Percentiles rank a stretch among this genome's conserved stretches.
phyloP scores from a whole-genome alignment of 2,888 invertebrate species.

The Dasysyrphus tricinctus region DNA sequence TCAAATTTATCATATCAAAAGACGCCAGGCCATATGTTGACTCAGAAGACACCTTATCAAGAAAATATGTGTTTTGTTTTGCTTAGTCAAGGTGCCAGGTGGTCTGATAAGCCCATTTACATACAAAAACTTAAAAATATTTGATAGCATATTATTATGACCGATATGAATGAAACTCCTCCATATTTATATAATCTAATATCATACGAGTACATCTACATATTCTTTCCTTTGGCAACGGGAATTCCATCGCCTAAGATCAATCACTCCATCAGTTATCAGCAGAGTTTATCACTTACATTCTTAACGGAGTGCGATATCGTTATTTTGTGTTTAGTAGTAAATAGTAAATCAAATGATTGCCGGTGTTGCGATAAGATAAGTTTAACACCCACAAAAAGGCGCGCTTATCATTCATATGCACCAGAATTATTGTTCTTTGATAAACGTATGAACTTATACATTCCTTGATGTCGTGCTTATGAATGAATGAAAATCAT shows the following conservation, averaged over 20 bases:
- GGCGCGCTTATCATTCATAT: too few species aligned
- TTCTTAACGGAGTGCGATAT: background rate
- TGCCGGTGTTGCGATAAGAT: conserved; percentile 55
- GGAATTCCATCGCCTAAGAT: conserved; percentile 33
- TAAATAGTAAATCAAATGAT: conserved; percentile 45
- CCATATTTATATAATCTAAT: too few species aligned
- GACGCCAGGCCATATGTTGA: conserved; percentile 28
- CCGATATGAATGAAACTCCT: conserved; percentile 36
- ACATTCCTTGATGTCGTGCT: background rate
- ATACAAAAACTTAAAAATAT: background rate
- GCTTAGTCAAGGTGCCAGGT: conserved; percentile 46
- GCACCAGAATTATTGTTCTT: conserved; percentile 14
- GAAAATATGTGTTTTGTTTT: background rate
- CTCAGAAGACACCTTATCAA: conserved; percentile 51
- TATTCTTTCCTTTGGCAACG: conserved; percentile 45
- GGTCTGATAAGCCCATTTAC: conserved; percentile 39
- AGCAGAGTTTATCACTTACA: background rate
- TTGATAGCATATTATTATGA: conserved; percentile 2
- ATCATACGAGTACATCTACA: too few species aligned
- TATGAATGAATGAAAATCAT: conserved; percentile 54
- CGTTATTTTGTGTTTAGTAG: background rate
- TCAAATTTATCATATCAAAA: background rate
- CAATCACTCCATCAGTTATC: background rate
- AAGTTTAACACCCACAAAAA: conserved; percentile 41
- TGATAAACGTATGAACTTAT: background rate